A percentile compares a stretch with the other conserved stretches of the same genome.
Evolutionary conservation across 2,113 vertebrate genomes (phyloP).

Genomic region (Muntiacus muntjak): DNA sequence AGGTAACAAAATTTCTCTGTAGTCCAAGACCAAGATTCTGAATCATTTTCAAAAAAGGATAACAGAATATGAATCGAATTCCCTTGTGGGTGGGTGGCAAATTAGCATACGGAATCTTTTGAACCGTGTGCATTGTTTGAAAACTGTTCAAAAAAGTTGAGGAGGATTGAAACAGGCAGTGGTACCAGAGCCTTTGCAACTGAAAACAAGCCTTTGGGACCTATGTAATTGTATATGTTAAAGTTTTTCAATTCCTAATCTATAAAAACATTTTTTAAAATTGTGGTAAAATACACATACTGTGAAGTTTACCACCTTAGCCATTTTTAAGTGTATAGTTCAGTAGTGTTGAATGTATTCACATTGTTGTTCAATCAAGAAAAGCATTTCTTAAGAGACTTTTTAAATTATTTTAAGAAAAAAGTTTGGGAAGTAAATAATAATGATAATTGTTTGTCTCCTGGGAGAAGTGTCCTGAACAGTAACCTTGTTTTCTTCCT

Average conservation of each 20-base stretch:
- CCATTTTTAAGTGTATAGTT: not conserved
- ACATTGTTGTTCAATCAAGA: not conserved
- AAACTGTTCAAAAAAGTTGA: not conserved
- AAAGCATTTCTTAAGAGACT: not conserved
- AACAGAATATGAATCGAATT: not conserved
- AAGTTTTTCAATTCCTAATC: not conserved
- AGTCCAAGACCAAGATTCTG: not conserved
- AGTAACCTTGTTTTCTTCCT: not conserved
- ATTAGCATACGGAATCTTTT: not conserved
- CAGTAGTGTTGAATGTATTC: not conserved
- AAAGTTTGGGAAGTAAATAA: not conserved
- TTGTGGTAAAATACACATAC: not conserved
- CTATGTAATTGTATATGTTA: not conserved
- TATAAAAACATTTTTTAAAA: not conserved
- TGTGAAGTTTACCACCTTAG: not conserved
- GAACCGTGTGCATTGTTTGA: not conserved
- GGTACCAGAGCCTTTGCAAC: not conserved
- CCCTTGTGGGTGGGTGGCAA: not conserved
- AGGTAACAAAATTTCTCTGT: not conserved
- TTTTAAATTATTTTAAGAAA: not conserved
- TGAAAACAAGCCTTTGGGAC: slow-evolving; percentile 15
- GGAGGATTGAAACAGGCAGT: not conserved
- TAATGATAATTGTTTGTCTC: not conserved
- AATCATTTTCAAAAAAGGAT: not conserved
- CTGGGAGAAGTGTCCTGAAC: not conserved